Percentiles rank a stretch among this genome's conserved stretches.
These are phyloP conservation scores for Plagodis pulveraria DNA, from an alignment of 2,888 invertebrate species.

Conservation along the genomic window DNA sequence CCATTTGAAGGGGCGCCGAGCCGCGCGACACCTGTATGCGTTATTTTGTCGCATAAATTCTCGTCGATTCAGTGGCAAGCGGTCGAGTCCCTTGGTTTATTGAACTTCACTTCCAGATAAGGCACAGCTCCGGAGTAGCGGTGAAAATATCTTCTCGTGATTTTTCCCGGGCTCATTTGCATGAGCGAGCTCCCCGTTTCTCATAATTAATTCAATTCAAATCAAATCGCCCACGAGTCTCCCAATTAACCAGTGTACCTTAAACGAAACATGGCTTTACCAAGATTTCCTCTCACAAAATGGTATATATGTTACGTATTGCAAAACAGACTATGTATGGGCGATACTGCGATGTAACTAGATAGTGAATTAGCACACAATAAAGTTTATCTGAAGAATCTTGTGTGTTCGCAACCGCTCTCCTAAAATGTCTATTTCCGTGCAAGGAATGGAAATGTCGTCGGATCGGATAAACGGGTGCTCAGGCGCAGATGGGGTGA, in stretches of 20 bases:
- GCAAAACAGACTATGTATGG: conserved; percentile 42
- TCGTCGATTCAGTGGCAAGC: conserved; percentile 69
- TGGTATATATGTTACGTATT: conserved; percentile 35
- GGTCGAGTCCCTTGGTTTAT: conserved; percentile 71
- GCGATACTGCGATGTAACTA: conserved; percentile 49
- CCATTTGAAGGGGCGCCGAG: conserved; percentile 72
- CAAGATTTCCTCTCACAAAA: conserved; percentile 52
- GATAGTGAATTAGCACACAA: conserved; percentile 77
- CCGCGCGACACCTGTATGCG: conserved; percentile 80
- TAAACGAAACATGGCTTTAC: conserved; percentile 59
- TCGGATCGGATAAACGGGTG: conserved; percentile 70
- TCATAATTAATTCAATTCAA: conserved; percentile 82
- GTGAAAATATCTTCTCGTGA: conserved; percentile 64
- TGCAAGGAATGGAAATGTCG: conserved; percentile 77
- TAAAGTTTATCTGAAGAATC: conserved; percentile 61
- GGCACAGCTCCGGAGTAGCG: conserved; percentile 57
- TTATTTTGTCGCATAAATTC: conserved; percentile 81
- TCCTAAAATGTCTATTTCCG: conserved; percentile 78
- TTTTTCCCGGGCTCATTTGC: conserved; percentile 65
- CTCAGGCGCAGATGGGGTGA: conserved; percentile 54
- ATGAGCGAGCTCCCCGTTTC: conserved; percentile 61
- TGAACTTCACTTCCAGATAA: conserved; percentile 75
- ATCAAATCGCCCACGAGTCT: conserved; percentile 77
- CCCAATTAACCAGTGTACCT: conserved; percentile 69
- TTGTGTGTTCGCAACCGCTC: conserved; percentile 61